phyloP scores from a whole-genome alignment of 2,888 invertebrate species.

The Acholoe squamosa region DNA sequence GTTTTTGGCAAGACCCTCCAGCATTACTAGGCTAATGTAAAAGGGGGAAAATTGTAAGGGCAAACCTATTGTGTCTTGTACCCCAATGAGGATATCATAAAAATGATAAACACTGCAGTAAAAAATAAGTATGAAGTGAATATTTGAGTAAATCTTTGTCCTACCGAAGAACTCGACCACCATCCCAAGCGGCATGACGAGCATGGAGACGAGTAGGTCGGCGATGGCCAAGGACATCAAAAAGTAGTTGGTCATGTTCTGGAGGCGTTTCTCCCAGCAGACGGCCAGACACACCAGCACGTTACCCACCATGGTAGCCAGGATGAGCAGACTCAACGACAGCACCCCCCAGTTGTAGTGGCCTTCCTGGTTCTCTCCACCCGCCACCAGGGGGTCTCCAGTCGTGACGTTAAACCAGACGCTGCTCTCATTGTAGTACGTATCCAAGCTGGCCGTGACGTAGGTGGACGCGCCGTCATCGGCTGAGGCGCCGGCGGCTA shows the following conservation, averaged over 20 bases:
- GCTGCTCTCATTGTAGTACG: slow-evolving; percentile 11
- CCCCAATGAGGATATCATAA: too few relatives aligned
- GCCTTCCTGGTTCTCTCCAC: background rate
- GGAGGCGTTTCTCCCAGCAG: slow-evolving; percentile 92
- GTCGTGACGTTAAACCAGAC: slow-evolving; percentile 26
- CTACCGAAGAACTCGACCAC: slow-evolving; percentile 84
- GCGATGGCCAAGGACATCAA: slow-evolving; percentile 96
- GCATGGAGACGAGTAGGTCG: slow-evolving; percentile 94
- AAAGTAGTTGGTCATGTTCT: slow-evolving; percentile 98
- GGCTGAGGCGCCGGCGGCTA: background rate
- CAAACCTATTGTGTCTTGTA: too few relatives aligned
- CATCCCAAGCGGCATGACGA: slow-evolving; percentile 98
- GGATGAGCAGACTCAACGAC: slow-evolving; percentile 90
- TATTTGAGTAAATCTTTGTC: slow-evolving; percentile 8
- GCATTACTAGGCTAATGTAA: too few relatives aligned
- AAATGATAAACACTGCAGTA: background rate
- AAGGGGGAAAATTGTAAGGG: too few relatives aligned
- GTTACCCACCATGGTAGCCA: slow-evolving; percentile 95
- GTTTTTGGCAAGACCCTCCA: too few relatives aligned
- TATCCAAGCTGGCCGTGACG: slow-evolving; percentile 16
- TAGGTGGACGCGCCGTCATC: background rate
- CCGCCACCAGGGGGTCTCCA: background rate
- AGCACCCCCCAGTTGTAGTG: slow-evolving; percentile 76
- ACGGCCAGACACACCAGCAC: slow-evolving; percentile 96
- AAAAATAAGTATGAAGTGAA: background rate